Evolutionary conservation across 2,113 vertebrate species (phyloP).

Genomic region (Meles meles): DNA sequence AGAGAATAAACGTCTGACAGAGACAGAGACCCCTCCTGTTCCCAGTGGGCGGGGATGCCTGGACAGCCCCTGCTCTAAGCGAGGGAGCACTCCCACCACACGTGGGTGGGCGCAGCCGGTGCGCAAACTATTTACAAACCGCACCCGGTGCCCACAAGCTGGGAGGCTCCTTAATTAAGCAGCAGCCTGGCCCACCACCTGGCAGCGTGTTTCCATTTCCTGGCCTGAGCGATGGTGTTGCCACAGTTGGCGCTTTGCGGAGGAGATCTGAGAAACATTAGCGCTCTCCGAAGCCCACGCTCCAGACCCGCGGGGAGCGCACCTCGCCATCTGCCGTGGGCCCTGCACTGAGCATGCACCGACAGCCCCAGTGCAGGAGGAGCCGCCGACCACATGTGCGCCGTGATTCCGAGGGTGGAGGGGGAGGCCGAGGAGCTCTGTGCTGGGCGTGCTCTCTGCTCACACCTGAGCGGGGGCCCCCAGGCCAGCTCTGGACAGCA

Average conservation of each 20-base stretch:
- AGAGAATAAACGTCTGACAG: not conserved
- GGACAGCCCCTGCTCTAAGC: not conserved
- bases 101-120: not conserved
- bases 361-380: not conserved
- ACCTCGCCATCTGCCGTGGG: not conserved
- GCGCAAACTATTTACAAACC: conserved; percentile 50
- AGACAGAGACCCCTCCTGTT: not conserved
- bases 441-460: not conserved
- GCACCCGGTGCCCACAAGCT: not conserved
- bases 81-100: not conserved
- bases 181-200: conserved; percentile 53
- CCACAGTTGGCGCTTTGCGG: conserved; percentile 50
- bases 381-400: not conserved
- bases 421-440: rapidly evolving
- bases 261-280: conserved; percentile 65
- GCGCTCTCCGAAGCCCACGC: conserved; percentile 41
- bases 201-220: conserved; percentile 39
- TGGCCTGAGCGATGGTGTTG: conserved; percentile 30
- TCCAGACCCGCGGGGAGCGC: conserved; percentile 14
- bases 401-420: not conserved
- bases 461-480: not conserved
- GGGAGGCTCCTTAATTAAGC: conserved; percentile 55
- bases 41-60: not conserved
- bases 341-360: not conserved
- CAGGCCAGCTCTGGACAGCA: not conserved